Conservation (phyloP, 2,797 vertebrate species). For the Oryzias sinensis region DNA sequence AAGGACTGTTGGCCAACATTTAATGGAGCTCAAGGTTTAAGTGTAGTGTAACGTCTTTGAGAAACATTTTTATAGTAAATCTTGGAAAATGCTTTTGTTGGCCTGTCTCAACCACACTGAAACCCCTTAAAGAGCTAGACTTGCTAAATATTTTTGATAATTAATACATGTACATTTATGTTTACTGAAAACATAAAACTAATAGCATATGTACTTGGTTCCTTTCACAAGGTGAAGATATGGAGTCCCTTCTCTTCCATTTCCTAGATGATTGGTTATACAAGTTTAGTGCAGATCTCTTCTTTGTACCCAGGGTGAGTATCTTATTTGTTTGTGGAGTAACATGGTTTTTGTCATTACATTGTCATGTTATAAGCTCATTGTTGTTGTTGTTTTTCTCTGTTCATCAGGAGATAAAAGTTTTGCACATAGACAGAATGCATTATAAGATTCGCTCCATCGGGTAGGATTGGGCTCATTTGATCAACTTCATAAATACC, state of each 20-base stretch:
- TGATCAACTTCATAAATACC: neutral
- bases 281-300: conserved; percentile 93
- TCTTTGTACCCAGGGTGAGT: conserved; percentile 94
- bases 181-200: neutral
- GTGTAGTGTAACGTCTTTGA: too few species aligned
- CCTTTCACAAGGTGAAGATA: conserved; percentile 82
- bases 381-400: neutral
- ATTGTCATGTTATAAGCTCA: neutral
- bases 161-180: neutral
- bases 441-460: conserved; percentile 90
- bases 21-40: too few species aligned
- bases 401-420: conserved; percentile 89
- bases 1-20: too few species aligned
- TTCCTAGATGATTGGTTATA: conserved; percentile 96
- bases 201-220: too few species aligned
- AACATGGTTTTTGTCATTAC: neutral
- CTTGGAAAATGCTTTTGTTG: too few species aligned
- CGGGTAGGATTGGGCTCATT: conserved; percentile 81
- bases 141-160: too few species aligned
- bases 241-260: conserved; percentile 93
- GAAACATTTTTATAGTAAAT: too few species aligned
- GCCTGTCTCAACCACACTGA: too few species aligned
- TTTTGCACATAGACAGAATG: conserved; percentile 85
- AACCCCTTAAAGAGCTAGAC: too few species aligned
- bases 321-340: neutral